These are phyloP conservation scores for Diglossa cyanea DNA, from an alignment of 2,797 vertebrate genomes.

Conservation along the genomic window DNA sequence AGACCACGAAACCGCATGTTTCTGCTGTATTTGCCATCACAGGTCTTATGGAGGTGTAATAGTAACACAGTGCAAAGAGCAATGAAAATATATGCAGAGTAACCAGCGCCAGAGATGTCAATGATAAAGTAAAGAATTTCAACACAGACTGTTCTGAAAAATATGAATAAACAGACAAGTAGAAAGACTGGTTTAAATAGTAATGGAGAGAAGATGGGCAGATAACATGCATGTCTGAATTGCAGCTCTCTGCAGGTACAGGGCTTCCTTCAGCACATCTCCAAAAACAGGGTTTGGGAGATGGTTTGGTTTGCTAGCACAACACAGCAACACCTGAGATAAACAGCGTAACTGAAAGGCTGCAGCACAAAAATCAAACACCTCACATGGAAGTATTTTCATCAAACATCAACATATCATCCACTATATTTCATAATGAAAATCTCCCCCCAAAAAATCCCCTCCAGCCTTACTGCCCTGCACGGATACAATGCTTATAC, in stretches of 20 bases:
- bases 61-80: not conserved
- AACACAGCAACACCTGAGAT: not conserved
- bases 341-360: not conserved
- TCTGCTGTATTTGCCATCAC: not conserved
- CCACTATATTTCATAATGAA: not conserved
- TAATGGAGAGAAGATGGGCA: not conserved
- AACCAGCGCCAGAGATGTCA: not conserved
- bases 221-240: rapidly evolving
- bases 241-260: not conserved
- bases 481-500: not conserved
- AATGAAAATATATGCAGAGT: not conserved
- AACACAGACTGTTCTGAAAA: not conserved
- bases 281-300: not conserved
- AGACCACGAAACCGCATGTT: not conserved
- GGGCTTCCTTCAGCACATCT: not conserved
- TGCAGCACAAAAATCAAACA: not conserved
- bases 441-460: not conserved
- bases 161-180: not conserved
- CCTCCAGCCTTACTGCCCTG: no score
- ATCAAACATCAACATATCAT: not conserved
- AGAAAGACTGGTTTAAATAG: not conserved
- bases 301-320: not conserved
- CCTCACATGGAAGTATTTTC: not conserved
- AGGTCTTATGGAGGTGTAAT: not conserved
- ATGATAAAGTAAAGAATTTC: not conserved